Evolutionary conservation across 64 coral and sea anemone genomes (phyloP).

Genomic region (Actinia equina): DNA sequence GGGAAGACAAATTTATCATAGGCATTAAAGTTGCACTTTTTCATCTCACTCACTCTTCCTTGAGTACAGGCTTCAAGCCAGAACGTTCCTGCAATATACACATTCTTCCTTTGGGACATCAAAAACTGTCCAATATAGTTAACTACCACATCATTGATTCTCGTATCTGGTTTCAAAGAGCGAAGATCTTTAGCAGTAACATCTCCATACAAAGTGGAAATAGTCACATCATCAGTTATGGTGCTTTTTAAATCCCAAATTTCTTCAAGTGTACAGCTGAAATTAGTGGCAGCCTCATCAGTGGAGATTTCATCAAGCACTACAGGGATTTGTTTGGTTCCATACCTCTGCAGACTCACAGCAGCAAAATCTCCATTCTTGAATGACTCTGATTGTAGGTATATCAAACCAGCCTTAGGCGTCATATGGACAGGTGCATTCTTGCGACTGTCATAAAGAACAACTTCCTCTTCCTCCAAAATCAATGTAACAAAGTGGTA

Average conservation of each 20-base stretch:
- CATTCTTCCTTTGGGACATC: background rate
- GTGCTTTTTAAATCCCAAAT: background rate
- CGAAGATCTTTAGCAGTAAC: constrained; percentile 17
- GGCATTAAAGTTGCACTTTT: background rate
- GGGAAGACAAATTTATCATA: background rate
- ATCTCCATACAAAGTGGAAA: constrained; percentile 1
- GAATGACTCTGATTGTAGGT: background rate
- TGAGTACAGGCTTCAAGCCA: background rate
- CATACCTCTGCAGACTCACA: background rate
- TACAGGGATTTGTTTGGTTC: background rate
- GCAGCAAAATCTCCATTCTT: background rate
- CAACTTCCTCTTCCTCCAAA: background rate
- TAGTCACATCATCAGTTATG: background rate
- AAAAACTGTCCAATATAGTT: constrained; percentile 12
- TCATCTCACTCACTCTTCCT: background rate
- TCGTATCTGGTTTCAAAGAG: constrained; percentile 5
- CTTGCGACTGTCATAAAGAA: background rate
- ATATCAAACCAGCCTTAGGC: background rate
- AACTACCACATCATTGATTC: background rate
- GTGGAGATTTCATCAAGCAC: background rate
- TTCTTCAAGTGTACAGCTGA: background rate
- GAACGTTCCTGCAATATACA: background rate
- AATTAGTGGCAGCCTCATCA: background rate
- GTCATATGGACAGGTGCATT: background rate
- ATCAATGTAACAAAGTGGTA: background rate